Conservation (phyloP, 1,140 invertebrate species). For the Microplitis demolitor region DNA sequence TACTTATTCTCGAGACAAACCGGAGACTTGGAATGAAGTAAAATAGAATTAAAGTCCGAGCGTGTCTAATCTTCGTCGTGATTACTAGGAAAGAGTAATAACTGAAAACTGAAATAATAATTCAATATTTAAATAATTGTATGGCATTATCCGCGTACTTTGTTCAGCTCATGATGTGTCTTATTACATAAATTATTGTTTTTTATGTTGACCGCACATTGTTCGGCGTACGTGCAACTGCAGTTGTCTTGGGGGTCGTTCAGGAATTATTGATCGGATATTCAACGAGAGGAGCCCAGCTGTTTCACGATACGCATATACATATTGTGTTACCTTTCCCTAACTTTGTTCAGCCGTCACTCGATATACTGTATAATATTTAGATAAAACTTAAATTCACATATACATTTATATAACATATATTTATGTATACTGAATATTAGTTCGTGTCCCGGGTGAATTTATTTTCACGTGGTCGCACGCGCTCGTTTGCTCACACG, state of each 20-base stretch:
- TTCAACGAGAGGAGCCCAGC: background rate
- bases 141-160: no score
- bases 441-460: background rate
- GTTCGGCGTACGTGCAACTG: background rate
- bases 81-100: no score
- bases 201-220: background rate
- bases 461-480: slow-evolving; percentile 3
- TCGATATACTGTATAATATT: background rate
- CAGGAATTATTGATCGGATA: background rate
- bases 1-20: no score
- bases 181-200: no score
- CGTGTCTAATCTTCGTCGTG: no score
- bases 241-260: background rate
- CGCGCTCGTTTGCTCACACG: background rate
- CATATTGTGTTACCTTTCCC: background rate
- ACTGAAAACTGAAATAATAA: no score
- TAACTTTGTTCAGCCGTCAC: background rate
- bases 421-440: background rate
- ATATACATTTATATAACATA: background rate
- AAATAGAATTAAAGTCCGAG: no score
- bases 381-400: background rate
- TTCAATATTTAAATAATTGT: no score
- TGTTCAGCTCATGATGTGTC: no score
- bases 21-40: no score
- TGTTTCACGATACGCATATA: background rate